Conservation (phyloP, 2,888 invertebrate species). For the Ormyrus pomaceus region DNA sequence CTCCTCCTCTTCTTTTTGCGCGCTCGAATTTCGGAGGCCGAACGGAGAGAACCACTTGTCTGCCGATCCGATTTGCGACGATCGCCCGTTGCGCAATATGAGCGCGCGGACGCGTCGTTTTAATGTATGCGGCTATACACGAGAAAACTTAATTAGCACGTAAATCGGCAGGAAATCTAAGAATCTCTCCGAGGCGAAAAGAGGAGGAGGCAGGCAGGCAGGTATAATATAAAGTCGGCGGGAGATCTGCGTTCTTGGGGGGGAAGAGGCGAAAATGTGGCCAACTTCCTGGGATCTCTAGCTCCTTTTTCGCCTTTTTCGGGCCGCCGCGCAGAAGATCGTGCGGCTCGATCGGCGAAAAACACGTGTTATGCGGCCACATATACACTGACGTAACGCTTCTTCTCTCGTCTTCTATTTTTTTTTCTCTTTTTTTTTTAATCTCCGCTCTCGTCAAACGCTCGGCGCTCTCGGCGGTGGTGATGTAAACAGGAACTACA, state of each 20-base stretch:
- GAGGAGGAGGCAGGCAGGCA: not conserved
- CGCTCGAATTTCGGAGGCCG: no score
- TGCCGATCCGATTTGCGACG: no score
- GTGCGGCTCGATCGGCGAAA: slow-evolving; percentile 50
- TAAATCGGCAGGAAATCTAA: slow-evolving; percentile 45
- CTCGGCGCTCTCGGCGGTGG: slow-evolving; percentile 18
- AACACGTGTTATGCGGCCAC: slow-evolving; percentile 54
- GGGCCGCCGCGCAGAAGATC: slow-evolving; percentile 36
- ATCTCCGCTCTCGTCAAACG: not conserved
- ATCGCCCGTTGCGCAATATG: no score
- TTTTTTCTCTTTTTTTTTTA: slow-evolving; percentile 21
- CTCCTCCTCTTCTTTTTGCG: slow-evolving; percentile 2
- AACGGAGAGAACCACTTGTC: no score
- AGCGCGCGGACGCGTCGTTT: no score
- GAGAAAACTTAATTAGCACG: slow-evolving; percentile 42
- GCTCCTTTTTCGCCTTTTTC: slow-evolving; percentile 32
- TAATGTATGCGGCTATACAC: no score
- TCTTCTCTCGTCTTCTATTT: slow-evolving; percentile 15
- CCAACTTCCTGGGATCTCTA: slow-evolving; percentile 41
- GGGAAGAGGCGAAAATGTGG: slow-evolving; percentile 30
- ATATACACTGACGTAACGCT: slow-evolving; percentile 46
- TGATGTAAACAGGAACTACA: slow-evolving; percentile 52
- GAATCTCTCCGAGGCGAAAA: slow-evolving; percentile 21
- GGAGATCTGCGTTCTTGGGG: slow-evolving; percentile 7
- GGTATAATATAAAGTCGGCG: slow-evolving; percentile 11